Conservation (phyloP, 2,888 invertebrate species). For the Idaea biselata region DNA sequence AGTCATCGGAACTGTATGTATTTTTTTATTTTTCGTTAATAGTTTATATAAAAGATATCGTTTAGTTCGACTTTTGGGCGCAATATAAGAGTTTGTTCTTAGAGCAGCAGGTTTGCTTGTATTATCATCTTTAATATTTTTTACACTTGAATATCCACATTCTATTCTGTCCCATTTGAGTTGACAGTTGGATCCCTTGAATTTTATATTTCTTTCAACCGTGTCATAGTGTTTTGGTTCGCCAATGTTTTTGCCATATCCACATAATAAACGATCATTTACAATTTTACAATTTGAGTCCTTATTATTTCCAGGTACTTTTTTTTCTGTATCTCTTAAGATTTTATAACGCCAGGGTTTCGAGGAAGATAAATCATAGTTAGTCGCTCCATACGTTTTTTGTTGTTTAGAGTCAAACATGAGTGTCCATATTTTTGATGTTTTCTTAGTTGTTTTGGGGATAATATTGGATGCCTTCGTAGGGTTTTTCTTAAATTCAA, state of each 20-base stretch:
- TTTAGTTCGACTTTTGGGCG: neutral
- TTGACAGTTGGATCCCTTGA: slow-evolving; percentile 52
- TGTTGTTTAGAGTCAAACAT: neutral
- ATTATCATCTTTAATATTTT: slow-evolving; percentile 18
- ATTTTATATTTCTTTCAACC: slow-evolving; percentile 28
- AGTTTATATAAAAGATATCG: neutral
- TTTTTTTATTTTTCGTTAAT: no score
- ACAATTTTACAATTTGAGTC: slow-evolving; percentile 49
- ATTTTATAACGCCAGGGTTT: slow-evolving; percentile 9
- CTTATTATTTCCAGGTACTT: slow-evolving; percentile 45
- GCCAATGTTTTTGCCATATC: slow-evolving; percentile 59
- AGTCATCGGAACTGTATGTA: neutral
- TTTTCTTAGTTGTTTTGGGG: neutral
- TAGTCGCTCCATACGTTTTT: slow-evolving; percentile 4
- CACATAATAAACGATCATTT: slow-evolving; percentile 56
- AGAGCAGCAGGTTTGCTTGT: slow-evolving; percentile 29
- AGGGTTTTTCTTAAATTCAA: neutral
- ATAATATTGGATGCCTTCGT: neutral
- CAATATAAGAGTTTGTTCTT: neutral
- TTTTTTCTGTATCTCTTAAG: neutral
- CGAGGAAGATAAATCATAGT: neutral
- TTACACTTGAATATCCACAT: slow-evolving; percentile 54
- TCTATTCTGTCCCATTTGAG: slow-evolving; percentile 57
- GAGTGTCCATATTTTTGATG: neutral
- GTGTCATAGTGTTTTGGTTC: slow-evolving; percentile 19